Evolutionary conservation across 2,113 vertebrate genomes (phyloP).

Genomic region (Atractosteus spatula): DNA sequence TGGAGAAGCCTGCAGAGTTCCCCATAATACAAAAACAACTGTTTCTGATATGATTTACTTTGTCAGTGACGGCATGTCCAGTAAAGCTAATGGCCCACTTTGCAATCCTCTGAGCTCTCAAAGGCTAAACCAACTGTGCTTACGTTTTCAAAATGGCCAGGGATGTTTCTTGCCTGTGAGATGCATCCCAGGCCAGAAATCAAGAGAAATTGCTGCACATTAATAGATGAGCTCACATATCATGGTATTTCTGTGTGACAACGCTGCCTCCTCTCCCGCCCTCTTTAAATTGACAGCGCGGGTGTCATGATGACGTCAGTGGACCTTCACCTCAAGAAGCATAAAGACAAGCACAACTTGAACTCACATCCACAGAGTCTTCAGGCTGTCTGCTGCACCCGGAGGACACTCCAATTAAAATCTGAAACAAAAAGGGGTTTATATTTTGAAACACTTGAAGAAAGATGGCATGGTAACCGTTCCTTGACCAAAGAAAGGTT

Average conservation of each 20-base stretch:
- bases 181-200: conserved; percentile 41
- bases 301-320: conserved; percentile 24
- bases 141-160: not conserved
- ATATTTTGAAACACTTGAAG: not conserved
- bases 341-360: conserved; percentile 26
- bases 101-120: conserved; percentile 10
- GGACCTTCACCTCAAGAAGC: conserved; percentile 29
- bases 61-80: conserved; percentile 10
- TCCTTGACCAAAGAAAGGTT: too few relatives aligned
- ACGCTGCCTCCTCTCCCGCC: not conserved
- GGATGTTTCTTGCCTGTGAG: conserved; percentile 2
- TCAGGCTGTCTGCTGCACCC: conserved; percentile 10
- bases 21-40: conserved; percentile 5
- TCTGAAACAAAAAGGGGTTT: conserved; percentile 11
- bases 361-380: conserved; percentile 19
- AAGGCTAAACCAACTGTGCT: not conserved
- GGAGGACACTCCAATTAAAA: conserved; percentile 15
- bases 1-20: not conserved
- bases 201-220: conserved; percentile 55
- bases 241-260: conserved; percentile 41
- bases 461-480: too few relatives aligned
- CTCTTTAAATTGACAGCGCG: conserved; percentile 43
- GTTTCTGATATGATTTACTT: conserved; percentile 20
- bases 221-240: conserved; percentile 49
- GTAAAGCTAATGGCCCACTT: conserved; percentile 12